Evolutionary conservation across 2,113 vertebrate species (phyloP).

Genomic region (Thomomys bottae): DNA sequence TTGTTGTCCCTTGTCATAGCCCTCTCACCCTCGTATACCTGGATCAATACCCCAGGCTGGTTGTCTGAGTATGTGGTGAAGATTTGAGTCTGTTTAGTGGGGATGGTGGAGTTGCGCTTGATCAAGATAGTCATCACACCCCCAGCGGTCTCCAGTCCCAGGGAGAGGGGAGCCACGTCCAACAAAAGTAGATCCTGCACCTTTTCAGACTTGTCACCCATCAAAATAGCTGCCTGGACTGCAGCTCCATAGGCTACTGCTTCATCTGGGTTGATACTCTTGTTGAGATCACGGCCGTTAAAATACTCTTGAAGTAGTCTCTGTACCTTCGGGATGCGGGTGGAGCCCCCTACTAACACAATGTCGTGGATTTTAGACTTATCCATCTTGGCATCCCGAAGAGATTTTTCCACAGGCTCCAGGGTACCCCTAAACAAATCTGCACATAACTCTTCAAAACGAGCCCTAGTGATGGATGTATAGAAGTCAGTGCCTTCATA

Average conservation of each 20-base stretch:
- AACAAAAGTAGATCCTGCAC: slow-evolving; percentile 93
- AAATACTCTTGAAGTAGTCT: slow-evolving; percentile 94
- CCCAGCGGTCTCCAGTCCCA: slow-evolving; percentile 94
- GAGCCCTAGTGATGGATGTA: slow-evolving; percentile 93
- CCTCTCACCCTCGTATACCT: slow-evolving; percentile 94
- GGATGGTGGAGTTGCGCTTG: slow-evolving; percentile 96
- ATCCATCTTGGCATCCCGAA: slow-evolving; percentile 94
- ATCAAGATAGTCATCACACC: slow-evolving; percentile 95
- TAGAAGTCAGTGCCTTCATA: slow-evolving; percentile 94
- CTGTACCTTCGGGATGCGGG: slow-evolving; percentile 95
- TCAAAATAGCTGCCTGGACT: slow-evolving; percentile 94
- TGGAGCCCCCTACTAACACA: slow-evolving; percentile 94
- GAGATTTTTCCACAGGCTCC: slow-evolving; percentile 93
- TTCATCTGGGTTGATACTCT: slow-evolving; percentile 96
- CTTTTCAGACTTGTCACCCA: slow-evolving; percentile 96
- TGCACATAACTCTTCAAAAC: slow-evolving; percentile 94
- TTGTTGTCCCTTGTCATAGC: slow-evolving; percentile 96
- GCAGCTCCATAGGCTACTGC: slow-evolving; percentile 95
- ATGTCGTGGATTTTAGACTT: slow-evolving; percentile 94
- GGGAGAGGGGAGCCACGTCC: slow-evolving; percentile 92
- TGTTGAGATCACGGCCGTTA: slow-evolving; percentile 94
- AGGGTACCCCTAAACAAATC: slow-evolving; percentile 94
- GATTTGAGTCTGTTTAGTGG: slow-evolving; percentile 95
- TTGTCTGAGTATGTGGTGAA: slow-evolving; percentile 96
- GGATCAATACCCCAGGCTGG: slow-evolving; percentile 94